Base-by-base conservation (phyloP, 2,797 vertebrate species). In the Spea hammondii region DNA sequence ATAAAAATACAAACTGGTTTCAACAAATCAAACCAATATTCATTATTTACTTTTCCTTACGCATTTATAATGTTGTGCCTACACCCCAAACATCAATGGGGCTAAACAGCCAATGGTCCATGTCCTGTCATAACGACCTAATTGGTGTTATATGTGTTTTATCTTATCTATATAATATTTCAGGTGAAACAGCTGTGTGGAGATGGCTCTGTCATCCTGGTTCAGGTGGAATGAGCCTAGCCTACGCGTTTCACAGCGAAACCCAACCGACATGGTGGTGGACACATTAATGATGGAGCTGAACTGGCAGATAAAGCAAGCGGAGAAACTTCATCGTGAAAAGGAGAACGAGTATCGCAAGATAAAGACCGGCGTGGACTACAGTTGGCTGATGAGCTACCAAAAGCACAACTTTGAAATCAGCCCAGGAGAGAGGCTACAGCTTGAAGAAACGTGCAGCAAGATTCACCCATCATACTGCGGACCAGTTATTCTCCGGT, bases 251-350 rank as follows among this genome's bases (percentile, higher is more conserved):
- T 90, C 93, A 0, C 85, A 91, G 72, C 90, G 93, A 69, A 95
- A 86, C 70, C 94, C 96, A 0, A 89, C 91, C 0, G 94, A 98
- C 57, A 94, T 96, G 92, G 95, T 98, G 86, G 91, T 92, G 0
- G 96, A 99, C 76, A 99, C 97, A 0, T 91, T 99, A 75, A 98
- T 99, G 97, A 90, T 97, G 92, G 97, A 99, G 91, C 91, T 98
- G 77, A 90, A 80, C 77, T 98, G 97, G 94, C 97, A 98, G 91
- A 90, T 94, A 83, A 97, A 96, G 76, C 95, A 98, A 89, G 93
- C 92, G 0, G 96, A 97, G 89, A 87, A 94, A 86, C 92, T 91
- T 88, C 96, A 96, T 77, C 88, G 92, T 1, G 94, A 95, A 85
- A 87, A 94, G 70, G 93, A 95, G 82, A 92, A 87, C 0, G 89